Evolutionary conservation across 2,113 vertebrate genomes (phyloP).

Genomic region (Sialia sialis): DNA sequence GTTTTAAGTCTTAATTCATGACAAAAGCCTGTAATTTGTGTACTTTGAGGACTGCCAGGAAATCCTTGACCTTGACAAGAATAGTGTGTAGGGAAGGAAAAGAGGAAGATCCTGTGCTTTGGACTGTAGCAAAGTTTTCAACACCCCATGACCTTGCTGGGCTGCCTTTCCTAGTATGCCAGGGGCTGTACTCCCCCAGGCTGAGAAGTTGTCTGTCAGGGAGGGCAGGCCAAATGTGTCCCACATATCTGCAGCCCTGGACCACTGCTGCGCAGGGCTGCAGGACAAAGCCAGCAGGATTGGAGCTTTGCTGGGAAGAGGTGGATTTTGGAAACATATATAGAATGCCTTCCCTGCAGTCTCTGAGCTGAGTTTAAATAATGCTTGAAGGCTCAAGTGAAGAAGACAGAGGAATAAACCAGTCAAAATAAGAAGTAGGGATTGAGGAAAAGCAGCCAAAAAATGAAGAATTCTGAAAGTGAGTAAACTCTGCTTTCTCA

Average conservation of each 20-base stretch:
- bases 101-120: neutral
- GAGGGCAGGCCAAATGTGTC: neutral
- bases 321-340: neutral
- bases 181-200: neutral
- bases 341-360: neutral
- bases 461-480: neutral
- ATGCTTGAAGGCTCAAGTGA: neutral
- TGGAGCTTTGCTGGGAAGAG: neutral
- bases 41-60: conserved; percentile 2
- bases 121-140: neutral
- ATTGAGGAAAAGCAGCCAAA: neutral
- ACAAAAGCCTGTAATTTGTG: neutral
- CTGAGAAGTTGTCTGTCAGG: neutral
- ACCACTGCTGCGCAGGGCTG: neutral
- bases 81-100: neutral
- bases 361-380: neutral
- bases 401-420: neutral
- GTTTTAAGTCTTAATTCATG: neutral
- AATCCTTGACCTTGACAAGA: neutral
- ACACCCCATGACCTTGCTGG: neutral
- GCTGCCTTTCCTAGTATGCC: neutral
- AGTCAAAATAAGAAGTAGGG: neutral
- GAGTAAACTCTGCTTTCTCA: neutral
- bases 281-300: neutral
- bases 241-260: neutral